Evolutionary conservation across 2,113 vertebrate genomes (phyloP).

Genomic region (Procavia capensis): DNA sequence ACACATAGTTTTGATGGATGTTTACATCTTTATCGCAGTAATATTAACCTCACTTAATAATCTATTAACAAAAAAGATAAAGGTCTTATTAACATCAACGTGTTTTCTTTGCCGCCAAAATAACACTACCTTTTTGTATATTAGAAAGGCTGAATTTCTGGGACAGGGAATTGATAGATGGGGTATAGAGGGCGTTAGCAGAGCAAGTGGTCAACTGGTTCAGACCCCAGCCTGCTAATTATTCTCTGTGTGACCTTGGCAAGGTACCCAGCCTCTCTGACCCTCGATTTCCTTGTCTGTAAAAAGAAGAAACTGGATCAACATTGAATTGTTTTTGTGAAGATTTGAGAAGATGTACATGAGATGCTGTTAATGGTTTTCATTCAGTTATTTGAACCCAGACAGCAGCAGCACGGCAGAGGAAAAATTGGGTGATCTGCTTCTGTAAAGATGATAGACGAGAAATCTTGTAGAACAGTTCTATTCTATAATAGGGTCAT

Average conservation of each 20-base stretch:
- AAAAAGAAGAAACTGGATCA: background rate
- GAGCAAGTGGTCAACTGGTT: background rate
- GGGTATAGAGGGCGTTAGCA: background rate
- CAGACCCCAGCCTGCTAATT: background rate
- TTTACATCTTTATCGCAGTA: background rate
- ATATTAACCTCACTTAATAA: constrained; percentile 78
- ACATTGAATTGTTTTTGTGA: background rate
- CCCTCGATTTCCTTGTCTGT: background rate
- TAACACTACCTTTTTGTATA: constrained; percentile 13
- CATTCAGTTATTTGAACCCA: background rate
- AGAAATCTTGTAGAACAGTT: no score
- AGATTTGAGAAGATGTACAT: background rate
- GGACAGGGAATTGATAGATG: constrained; percentile 56
- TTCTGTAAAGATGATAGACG: no score
- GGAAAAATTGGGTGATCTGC: no score
- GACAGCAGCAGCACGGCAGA: background rate
- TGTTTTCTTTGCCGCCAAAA: constrained; percentile 21
- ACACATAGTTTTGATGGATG: constrained; percentile 8
- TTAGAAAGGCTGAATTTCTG: background rate
- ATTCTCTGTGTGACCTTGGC: background rate
- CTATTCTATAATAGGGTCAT: no score
- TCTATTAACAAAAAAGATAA: constrained; percentile 73
- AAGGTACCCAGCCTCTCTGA: background rate
- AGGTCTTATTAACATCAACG: constrained; percentile 61
- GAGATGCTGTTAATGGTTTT: background rate